Percentiles rank a stretch among this genome's conserved stretches.
These are phyloP conservation scores for Eristalinus sepulchralis DNA, from an alignment of 2,888 invertebrate genomes.

Conservation along the genomic window DNA sequence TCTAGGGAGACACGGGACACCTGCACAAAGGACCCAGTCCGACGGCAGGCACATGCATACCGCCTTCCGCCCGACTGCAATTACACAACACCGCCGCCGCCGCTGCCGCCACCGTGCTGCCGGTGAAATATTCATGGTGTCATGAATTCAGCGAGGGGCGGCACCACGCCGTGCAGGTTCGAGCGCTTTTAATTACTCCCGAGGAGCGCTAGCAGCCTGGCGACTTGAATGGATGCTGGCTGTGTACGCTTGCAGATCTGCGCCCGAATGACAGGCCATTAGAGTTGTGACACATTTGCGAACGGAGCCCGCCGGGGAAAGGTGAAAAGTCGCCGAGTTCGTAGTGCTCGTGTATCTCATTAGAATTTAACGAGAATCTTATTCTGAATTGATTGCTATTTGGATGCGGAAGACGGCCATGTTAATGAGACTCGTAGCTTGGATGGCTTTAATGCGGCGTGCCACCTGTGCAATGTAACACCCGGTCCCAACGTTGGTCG, in stretches of 20 bases:
- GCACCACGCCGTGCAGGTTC: constrained; percentile 22
- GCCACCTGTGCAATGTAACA: neutral
- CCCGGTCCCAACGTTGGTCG: neutral
- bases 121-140: constrained; percentile 65
- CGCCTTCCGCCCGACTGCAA: constrained; percentile 42
- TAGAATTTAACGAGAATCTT: constrained; percentile 55
- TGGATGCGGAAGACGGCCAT: constrained; percentile 26
- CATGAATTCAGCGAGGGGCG: constrained; percentile 25
- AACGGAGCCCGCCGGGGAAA: neutral
- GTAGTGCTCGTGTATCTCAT: constrained; percentile 40
- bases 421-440: constrained; percentile 15
- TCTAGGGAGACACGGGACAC: neutral
- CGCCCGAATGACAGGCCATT: constrained; percentile 46
- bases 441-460: neutral
- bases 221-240: neutral
- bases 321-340: constrained; percentile 13
- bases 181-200: constrained; percentile 62
- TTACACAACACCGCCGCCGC: constrained; percentile 54
- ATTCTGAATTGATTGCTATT: constrained; percentile 52
- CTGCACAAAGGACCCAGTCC: constrained; percentile 17
- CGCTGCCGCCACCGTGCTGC: constrained; percentile 41
- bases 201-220: constrained; percentile 25
- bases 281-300: constrained; percentile 62
- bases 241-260: neutral
- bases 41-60: constrained; percentile 1